phyloP scores from a whole-genome alignment of 2,888 invertebrate species.

The Catocala fraxini region DNA sequence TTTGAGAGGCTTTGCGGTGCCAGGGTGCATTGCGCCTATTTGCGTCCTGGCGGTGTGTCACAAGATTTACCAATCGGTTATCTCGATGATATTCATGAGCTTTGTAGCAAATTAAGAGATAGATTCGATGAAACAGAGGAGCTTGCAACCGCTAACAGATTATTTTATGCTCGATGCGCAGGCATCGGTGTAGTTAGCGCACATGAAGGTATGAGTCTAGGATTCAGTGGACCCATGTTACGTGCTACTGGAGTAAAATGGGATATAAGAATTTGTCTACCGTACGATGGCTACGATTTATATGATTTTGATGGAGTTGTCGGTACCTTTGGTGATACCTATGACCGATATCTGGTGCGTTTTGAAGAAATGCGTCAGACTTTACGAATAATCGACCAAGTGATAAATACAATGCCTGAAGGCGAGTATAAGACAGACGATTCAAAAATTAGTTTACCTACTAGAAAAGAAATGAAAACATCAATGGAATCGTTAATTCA shows the following conservation, averaged over 20 bases:
- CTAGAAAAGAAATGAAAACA: slow-evolving; percentile 93
- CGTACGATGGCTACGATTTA: slow-evolving; percentile 94
- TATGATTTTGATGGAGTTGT: slow-evolving; percentile 95
- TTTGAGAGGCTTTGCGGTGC: slow-evolving; percentile 95
- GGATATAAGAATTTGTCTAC: slow-evolving; percentile 94
- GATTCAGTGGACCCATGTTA: slow-evolving; percentile 91
- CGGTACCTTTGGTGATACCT: slow-evolving; percentile 94
- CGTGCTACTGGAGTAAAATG: slow-evolving; percentile 95
- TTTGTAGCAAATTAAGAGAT: slow-evolving; percentile 89
- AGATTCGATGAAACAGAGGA: slow-evolving; percentile 96
- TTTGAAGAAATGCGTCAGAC: slow-evolving; percentile 93
- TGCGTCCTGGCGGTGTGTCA: slow-evolving; percentile 94
- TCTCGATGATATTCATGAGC: slow-evolving; percentile 93
- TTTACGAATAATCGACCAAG: slow-evolving; percentile 92
- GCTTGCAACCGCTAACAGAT: slow-evolving; percentile 91
- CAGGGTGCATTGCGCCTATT: slow-evolving; percentile 94
- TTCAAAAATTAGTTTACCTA: slow-evolving; percentile 92
- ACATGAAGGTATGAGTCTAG: slow-evolving; percentile 92
- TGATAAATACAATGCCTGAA: slow-evolving; percentile 93
- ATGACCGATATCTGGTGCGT: slow-evolving; percentile 92
- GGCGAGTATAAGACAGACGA: slow-evolving; percentile 94
- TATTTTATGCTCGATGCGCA: slow-evolving; percentile 89
- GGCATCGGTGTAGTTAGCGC: slow-evolving; percentile 92
- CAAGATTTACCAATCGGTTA: slow-evolving; percentile 88
- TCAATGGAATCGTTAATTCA: slow-evolving; percentile 96